phyloP scores from a whole-genome alignment of 2,888 invertebrate species.

The Mythimna pallens region DNA sequence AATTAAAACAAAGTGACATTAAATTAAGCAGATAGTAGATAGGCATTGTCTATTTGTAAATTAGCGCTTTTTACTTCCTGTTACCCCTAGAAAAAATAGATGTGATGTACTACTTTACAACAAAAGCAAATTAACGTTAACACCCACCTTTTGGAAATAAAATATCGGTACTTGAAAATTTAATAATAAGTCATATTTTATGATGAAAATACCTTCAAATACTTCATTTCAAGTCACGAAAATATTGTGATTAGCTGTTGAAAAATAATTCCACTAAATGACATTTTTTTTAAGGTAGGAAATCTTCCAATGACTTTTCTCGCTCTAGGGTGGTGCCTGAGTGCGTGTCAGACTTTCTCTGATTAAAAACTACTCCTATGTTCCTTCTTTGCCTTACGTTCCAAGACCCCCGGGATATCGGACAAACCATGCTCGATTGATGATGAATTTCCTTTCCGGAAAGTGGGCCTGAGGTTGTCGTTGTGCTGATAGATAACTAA shows the following conservation, averaged over 20 bases:
- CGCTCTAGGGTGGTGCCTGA: too few relatives aligned
- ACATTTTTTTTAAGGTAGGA: too few relatives aligned
- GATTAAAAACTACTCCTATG: too few relatives aligned
- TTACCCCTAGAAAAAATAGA: slow-evolving; percentile 3
- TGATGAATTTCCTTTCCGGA: not conserved
- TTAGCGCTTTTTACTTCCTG: slow-evolving; percentile 29
- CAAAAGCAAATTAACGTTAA: not conserved
- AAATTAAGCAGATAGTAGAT: not conserved
- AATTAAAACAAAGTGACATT: slow-evolving; percentile 18
- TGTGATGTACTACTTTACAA: not conserved
- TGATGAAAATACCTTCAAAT: too few relatives aligned
- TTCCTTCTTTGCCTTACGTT: too few relatives aligned
- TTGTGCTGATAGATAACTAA: not conserved
- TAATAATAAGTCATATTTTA: too few relatives aligned
- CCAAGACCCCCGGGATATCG: too few relatives aligned
- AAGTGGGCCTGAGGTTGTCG: not conserved
- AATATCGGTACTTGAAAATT: not conserved
- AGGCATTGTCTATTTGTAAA: not conserved
- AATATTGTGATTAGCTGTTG: not conserved
- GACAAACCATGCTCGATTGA: not conserved
- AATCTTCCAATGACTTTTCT: too few relatives aligned
- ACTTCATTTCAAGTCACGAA: not conserved
- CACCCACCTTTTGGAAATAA: not conserved
- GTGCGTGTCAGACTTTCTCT: too few relatives aligned
- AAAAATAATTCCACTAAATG: not conserved